phyloP scores from a whole-genome alignment of 2,113 vertebrate genomes.

The Lamprologus ornatipinnis region DNA sequence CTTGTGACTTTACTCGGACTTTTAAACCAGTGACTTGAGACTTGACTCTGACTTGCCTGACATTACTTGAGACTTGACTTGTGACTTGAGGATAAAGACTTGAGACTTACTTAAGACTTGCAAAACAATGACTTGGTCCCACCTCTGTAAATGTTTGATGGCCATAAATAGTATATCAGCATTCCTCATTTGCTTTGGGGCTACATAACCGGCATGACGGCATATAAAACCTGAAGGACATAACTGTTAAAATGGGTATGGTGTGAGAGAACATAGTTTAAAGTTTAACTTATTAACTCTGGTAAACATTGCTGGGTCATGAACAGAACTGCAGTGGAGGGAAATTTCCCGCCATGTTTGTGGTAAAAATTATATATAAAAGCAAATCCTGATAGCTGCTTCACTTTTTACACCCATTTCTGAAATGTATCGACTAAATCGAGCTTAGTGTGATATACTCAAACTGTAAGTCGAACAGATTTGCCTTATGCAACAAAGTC shows the following conservation, averaged over 20 bases:
- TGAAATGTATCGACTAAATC: not conserved
- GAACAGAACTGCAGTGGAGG: not conserved
- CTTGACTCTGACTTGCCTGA: too few species aligned
- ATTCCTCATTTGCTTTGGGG: not conserved
- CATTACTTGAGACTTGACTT: too few species aligned
- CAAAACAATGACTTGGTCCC: too few species aligned
- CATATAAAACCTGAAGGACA: not conserved
- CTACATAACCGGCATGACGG: not conserved
- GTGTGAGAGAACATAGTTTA: not conserved
- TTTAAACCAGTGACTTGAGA: too few species aligned
- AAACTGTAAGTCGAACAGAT: fast-evolving
- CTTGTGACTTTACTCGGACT: too few species aligned
- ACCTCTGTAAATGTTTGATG: not conserved
- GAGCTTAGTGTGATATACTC: not conserved
- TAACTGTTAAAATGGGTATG: not conserved
- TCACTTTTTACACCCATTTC: not conserved
- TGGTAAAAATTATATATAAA: not conserved
- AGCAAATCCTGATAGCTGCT: not conserved
- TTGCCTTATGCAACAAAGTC: not conserved
- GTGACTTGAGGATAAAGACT: too few species aligned
- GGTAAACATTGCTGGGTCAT: not conserved
- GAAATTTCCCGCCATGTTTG: not conserved
- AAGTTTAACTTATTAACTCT: not conserved
- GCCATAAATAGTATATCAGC: not conserved
- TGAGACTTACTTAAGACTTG: too few species aligned